A percentile compares a stretch with the other conserved stretches of the same genome.
Evolutionary conservation across 2,113 vertebrate species (phyloP).

Genomic region (Hippocampus abdominalis): DNA sequence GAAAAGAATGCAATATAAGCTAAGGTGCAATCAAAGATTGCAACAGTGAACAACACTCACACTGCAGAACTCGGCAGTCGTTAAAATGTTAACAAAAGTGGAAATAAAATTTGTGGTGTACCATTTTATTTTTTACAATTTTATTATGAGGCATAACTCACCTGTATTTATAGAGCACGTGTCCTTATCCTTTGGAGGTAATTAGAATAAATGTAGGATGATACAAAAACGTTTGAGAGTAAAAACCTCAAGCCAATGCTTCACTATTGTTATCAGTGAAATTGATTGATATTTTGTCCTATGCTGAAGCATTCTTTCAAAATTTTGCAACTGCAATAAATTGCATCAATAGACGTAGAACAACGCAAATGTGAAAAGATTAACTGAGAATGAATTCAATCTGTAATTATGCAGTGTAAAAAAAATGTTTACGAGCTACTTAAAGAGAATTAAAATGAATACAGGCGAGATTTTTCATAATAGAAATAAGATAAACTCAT

Average conservation of each 20-base stretch:
- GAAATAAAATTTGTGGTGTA: neutral
- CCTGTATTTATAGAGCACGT: too few relatives aligned
- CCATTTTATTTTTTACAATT: neutral
- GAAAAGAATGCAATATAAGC: neutral
- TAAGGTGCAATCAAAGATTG: neutral
- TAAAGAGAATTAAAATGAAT: neutral
- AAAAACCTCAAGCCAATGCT: too few relatives aligned
- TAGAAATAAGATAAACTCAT: too few relatives aligned
- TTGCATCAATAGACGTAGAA: neutral
- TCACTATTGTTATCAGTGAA: too few relatives aligned
- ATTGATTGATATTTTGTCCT: too few relatives aligned
- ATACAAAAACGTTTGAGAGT: too few relatives aligned
- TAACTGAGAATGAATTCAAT: neutral
- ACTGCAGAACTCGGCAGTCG: neutral
- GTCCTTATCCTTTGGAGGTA: too few relatives aligned
- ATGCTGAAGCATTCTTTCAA: neutral
- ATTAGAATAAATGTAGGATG: too few relatives aligned
- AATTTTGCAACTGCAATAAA: neutral
- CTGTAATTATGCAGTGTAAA: neutral
- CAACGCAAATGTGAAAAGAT: neutral
- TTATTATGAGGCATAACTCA: neutral
- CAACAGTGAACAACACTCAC: neutral
- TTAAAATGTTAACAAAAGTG: neutral
- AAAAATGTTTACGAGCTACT: neutral
- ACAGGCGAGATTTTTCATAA: neutral